These are phyloP conservation scores for Clupea harengus DNA, from an alignment of 2,113 vertebrate species.

Conservation along the genomic window DNA sequence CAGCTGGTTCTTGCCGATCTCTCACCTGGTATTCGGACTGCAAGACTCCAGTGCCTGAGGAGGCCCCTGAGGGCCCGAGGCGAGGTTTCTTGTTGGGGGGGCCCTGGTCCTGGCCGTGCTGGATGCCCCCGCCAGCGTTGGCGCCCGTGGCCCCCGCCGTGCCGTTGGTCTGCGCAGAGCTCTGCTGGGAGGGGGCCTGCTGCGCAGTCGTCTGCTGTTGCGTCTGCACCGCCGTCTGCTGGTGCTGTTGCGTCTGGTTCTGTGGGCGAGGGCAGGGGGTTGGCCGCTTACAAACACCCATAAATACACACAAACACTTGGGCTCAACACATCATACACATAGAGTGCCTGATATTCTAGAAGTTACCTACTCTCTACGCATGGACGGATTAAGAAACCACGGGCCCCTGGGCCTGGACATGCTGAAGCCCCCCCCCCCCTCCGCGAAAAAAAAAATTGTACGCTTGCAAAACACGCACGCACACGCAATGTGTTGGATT, in stretches of 20 bases:
- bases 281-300: background rate
- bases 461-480: no score
- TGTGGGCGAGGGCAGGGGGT: constrained; percentile 41
- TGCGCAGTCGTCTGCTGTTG: constrained; percentile 68
- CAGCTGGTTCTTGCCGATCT: no score
- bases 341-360: background rate
- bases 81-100: constrained; percentile 95
- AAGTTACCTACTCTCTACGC: background rate
- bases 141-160: constrained; percentile 63
- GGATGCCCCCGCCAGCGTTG: constrained; percentile 68
- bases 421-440: no score
- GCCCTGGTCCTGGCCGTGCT: constrained; percentile 88
- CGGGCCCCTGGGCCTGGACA: no score
- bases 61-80: constrained; percentile 84
- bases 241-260: constrained; percentile 93
- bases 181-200: constrained; percentile 81
- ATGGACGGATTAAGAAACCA: no score
- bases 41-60: constrained; percentile 86
- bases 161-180: constrained; percentile 86
- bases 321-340: background rate
- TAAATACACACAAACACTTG: background rate
- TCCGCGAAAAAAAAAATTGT: no score
- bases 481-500: no score
- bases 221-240: constrained; percentile 79
- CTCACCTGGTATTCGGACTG: constrained; percentile 95